These are phyloP conservation scores for Elaphurus davidianus DNA, from an alignment of 2,113 vertebrate genomes.

Conservation along the genomic window DNA sequence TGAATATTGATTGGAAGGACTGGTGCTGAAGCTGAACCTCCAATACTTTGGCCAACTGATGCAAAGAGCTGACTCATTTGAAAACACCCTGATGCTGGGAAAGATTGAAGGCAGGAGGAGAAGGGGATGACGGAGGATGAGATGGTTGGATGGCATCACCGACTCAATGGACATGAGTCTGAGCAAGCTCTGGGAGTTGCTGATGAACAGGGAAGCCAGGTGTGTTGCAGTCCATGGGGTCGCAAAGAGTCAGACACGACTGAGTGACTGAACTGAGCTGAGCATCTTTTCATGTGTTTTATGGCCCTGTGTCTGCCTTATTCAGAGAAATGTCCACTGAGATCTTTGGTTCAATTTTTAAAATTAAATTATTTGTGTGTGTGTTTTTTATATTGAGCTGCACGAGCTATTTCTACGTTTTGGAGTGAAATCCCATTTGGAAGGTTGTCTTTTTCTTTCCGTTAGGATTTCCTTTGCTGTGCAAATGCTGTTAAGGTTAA, in stretches of 20 bases:
- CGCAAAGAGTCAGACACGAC: not conserved
- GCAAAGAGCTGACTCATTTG: not conserved
- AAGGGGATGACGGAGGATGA: not conserved
- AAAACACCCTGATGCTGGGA: not conserved
- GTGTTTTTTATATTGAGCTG: too few species aligned
- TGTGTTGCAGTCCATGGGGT: not conserved
- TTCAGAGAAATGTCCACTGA: too few species aligned
- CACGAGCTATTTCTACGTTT: too few species aligned
- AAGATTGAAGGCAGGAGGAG: not conserved
- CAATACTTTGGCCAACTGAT: not conserved
- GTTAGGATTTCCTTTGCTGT: too few species aligned
- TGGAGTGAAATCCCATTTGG: too few species aligned
- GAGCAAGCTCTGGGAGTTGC: not conserved
- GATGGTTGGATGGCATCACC: not conserved
- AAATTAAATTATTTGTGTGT: too few species aligned
- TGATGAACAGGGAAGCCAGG: not conserved
- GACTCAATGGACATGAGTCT: not conserved
- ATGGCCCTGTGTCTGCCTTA: too few species aligned
- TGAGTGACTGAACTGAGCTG: not conserved
- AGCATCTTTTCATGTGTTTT: too few species aligned
- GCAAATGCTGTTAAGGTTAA: too few species aligned
- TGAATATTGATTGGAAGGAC: not conserved
- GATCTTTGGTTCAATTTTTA: too few species aligned
- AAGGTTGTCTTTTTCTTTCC: too few species aligned
- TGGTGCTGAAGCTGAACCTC: not conserved